Base-by-base conservation (phyloP, 37 sponge, comb jelly and placozoan genomes). In the Amphimedon queenslandica region DNA sequence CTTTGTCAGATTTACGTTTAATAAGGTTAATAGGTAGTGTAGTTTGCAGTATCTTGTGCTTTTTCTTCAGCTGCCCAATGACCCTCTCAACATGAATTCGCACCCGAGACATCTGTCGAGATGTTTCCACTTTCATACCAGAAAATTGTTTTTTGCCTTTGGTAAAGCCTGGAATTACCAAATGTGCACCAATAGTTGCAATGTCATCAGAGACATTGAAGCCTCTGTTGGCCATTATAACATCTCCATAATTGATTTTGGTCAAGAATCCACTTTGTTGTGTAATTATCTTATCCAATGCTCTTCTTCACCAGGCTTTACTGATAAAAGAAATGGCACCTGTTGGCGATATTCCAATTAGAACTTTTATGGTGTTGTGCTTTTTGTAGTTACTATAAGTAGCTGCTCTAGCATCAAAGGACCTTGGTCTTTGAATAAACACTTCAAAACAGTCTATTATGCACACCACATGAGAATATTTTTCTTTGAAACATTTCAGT, bases 21-120 rank as follows among this genome's bases (percentile, higher is more conserved):
- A 77, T 66, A n/a, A 79, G 40, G 24, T 41, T 77, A 21, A 77
- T 77, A 47, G 77, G 77, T 55, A 78, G 30, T 38, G 71, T 70
- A 40, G 23, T 8, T 3, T 70, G 71, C 28, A 78, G 79, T 55
- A 78, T 78, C 37, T 67, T 78, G 70, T 78, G 69, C 42, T 78
- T 69, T 63, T 78, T 78, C 28, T 64, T 33, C 21, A 78, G 38
- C 68, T 69, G 69, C 38, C 79, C 79, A 78, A 78, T 78, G 24
- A 57, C n/a, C n/a, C n/a, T n/a, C n/a, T n/a, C n/a, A n/a, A n/a
- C n/a, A n/a, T n/a, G n/a, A n/a, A n/a, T n/a, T 63, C n/a, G n/a
- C 47, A 40, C 30, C 3, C 53, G 40, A n/a, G 71, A 37, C 40
- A 78, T 63, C 42, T 42, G 34, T 13, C 79, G 20, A 39, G 79